Base-by-base conservation (phyloP, 2,113 vertebrate genomes). In the Tetraodon nigroviridis region DNA sequence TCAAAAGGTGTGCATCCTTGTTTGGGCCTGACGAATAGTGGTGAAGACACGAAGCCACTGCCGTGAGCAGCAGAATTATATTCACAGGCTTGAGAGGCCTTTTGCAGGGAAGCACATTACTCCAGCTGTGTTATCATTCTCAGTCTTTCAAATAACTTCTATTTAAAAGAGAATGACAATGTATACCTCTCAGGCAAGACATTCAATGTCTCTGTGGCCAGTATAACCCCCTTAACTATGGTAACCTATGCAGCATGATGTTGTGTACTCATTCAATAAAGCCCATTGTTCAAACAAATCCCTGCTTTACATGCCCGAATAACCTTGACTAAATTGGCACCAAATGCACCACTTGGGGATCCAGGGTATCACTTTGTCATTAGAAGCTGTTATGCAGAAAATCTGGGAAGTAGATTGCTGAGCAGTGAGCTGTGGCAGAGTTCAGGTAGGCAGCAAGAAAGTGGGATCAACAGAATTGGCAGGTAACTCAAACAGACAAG, bases 371-470 rank as follows among this genome's bases (percentile, higher is more conserved):
- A 77, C 77, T 84, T 76, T 84, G 82, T 85, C 79, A 87, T 88
- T 87, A 83, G 69, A 48, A 71, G 76, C 62, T 76, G 81, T 84
- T 81, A 84, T 74, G 76, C 73, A 82, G 78, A 81, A 81, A 88
- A 88, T 86, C 80, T 86, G 82, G 74, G 80, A 84, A 84, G 69
- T 81, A 84, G 82, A 88, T 87, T 87, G 84, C 78, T 17, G 78
- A 62, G 81, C 84, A 85, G 80, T 79, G 87, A 85, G 85, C 82
- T 86, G 81, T 88, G 67, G 79, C 78, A 58, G 74, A 58, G 82
- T 78, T 81, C 71, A 75, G 63, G 67, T 71, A 78, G 76, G 77
- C 44, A 73, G 76, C 70, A 53, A 73, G 56, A 29, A 72, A 54
- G 73, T 57, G 16, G 73, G 75, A 80, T 75, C 75, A 80, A 85